Conservation (phyloP, 1,140 invertebrate species). For the Rhagoletis zephyria region DNA sequence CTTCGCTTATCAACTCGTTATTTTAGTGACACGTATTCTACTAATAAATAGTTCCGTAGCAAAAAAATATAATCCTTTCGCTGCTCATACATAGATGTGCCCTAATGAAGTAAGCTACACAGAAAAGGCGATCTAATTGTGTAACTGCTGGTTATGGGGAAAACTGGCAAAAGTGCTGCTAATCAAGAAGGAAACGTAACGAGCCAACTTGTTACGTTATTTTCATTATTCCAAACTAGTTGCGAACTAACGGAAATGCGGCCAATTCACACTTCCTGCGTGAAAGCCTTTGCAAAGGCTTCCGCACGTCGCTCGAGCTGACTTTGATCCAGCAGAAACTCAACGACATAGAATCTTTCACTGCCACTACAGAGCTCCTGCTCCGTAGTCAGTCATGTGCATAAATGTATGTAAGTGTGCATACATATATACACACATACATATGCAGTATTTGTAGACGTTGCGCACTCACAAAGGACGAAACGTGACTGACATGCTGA, state of each 20-base stretch:
- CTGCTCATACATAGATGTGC: too few species aligned
- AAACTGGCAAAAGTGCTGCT: neutral
- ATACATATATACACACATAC: neutral
- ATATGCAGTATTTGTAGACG: neutral
- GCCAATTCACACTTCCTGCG: neutral
- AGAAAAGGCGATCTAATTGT: too few species aligned
- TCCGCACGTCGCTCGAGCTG: neutral
- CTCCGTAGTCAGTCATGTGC: neutral
- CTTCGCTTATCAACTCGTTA: too few species aligned
- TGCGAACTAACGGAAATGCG: constrained; percentile 29
- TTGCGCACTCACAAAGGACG: neutral
- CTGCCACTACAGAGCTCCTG: constrained; percentile 2
- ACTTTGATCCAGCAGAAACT: neutral
- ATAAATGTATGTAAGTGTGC: neutral
- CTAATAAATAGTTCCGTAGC: too few species aligned
- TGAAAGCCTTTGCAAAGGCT: neutral
- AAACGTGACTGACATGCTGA: constrained; percentile 46
- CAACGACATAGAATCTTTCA: neutral
- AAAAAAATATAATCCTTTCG: too few species aligned
- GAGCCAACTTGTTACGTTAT: neutral
- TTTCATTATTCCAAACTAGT: neutral
- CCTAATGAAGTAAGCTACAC: too few species aligned
- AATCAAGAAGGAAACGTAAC: neutral
- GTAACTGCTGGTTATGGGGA: too few species aligned
- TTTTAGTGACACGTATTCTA: too few species aligned